Evolutionary conservation across 2,888 invertebrate species (phyloP).

Genomic region (Orgyia antiqua): DNA sequence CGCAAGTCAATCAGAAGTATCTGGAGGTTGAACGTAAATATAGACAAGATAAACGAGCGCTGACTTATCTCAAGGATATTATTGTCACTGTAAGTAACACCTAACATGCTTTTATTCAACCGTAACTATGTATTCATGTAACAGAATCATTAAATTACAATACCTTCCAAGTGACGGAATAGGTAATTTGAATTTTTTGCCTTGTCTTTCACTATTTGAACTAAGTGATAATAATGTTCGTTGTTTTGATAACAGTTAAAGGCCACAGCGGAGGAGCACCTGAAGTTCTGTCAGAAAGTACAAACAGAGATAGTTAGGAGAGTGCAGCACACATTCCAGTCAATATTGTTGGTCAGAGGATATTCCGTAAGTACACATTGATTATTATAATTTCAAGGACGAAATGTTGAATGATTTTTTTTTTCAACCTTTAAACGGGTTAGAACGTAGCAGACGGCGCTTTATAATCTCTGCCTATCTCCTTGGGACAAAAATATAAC

Average conservation of each 20-base stretch:
- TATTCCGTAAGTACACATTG: slow-evolving; percentile 76
- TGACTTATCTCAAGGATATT: slow-evolving; percentile 13
- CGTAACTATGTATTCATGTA: neutral
- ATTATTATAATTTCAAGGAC: too few relatives aligned
- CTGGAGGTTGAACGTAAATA: slow-evolving; percentile 43
- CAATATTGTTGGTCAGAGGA: slow-evolving; percentile 73
- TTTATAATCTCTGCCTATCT: too few relatives aligned
- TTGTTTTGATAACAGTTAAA: slow-evolving; percentile 57
- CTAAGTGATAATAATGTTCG: too few relatives aligned
- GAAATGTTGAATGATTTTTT: too few relatives aligned
- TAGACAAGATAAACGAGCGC: slow-evolving; percentile 34
- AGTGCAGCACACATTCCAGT: slow-evolving; percentile 71
- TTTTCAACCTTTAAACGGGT: too few relatives aligned
- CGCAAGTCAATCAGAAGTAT: slow-evolving; percentile 47
- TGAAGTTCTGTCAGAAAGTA: slow-evolving; percentile 53
- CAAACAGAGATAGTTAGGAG: slow-evolving; percentile 63
- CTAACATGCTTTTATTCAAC: neutral
- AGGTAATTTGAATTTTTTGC: too few relatives aligned
- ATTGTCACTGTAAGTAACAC: too few relatives aligned
- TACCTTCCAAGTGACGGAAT: too few relatives aligned
- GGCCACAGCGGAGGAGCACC: slow-evolving; percentile 47
- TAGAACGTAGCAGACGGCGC: too few relatives aligned
- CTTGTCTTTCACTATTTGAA: too few relatives aligned
- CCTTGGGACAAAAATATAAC: too few relatives aligned
- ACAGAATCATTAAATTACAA: slow-evolving; percentile 2